Evolutionary conservation across 2,797 vertebrate genomes (phyloP).

Genomic region (Phyllotis vaccarum): DNA sequence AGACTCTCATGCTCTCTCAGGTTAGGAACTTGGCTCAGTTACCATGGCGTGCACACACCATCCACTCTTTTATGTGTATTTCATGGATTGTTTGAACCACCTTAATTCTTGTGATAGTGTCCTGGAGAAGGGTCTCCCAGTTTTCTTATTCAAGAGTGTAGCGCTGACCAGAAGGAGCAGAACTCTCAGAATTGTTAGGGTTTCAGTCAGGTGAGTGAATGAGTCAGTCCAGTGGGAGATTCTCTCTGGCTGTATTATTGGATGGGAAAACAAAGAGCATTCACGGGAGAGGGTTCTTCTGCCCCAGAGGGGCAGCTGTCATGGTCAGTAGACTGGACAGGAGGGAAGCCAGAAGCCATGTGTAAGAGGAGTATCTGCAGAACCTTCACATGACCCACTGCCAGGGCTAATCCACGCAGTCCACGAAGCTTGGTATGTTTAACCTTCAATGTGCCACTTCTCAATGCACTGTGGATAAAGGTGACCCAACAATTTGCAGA

Average conservation of each 20-base stretch:
- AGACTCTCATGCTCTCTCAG: neutral
- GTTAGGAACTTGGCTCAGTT: neutral
- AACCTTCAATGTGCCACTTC: neutral
- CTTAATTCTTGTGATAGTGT: neutral
- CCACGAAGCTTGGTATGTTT: neutral
- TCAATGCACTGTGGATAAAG: neutral
- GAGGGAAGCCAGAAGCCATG: neutral
- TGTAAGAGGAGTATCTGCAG: rapidly evolving
- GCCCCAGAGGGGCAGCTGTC: neutral
- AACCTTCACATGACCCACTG: neutral
- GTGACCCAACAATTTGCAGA: neutral
- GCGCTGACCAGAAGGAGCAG: neutral
- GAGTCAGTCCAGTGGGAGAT: rapidly evolving
- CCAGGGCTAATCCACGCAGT: neutral
- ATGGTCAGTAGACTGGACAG: neutral
- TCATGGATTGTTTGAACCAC: neutral
- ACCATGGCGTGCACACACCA: rapidly evolving
- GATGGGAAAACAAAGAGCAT: neutral
- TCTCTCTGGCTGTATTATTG: neutral
- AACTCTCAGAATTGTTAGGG: neutral
- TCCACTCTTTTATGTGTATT: neutral
- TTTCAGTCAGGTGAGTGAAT: rapidly evolving
- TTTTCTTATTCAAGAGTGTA: neutral
- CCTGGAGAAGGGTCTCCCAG: neutral
- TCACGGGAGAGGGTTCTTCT: neutral